Evolutionary conservation across 2,113 vertebrate species (phyloP).

Genomic region (Manacus vitellinus): DNA sequence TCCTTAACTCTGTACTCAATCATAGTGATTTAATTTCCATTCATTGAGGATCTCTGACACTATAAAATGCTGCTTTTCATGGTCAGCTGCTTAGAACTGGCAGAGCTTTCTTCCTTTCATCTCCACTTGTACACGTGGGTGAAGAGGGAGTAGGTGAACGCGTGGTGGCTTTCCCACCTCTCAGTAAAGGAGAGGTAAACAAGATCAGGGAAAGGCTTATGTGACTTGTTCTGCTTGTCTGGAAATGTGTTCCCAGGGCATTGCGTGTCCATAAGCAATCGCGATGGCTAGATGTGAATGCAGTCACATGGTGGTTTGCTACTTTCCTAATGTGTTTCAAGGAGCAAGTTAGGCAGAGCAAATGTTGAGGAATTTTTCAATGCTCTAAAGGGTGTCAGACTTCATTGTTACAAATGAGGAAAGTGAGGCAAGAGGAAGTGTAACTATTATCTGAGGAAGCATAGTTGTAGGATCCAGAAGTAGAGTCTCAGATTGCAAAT

Average conservation of each 20-base stretch:
- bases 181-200: not conserved
- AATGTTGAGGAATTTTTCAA: not conserved
- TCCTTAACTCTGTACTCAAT: not conserved
- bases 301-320: not conserved
- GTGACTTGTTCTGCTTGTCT: not conserved
- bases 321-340: not conserved
- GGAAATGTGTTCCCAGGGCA: not conserved
- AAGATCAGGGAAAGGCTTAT: not conserved
- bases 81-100: not conserved
- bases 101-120: not conserved
- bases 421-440: not conserved
- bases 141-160: not conserved
- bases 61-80: not conserved
- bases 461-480: not conserved
- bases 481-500: not conserved
- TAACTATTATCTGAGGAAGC: not conserved
- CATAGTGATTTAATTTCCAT: not conserved
- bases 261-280: fast-evolving
- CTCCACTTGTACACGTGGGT: not conserved
- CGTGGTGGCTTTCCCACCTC: not conserved
- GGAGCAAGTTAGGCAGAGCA: not conserved
- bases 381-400: not conserved
- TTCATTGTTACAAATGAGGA: not conserved
- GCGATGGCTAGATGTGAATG: not conserved
- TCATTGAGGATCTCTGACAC: not conserved